Conservation (phyloP, 2,797 vertebrate genomes). For the Coregonus suidteri region DNA sequence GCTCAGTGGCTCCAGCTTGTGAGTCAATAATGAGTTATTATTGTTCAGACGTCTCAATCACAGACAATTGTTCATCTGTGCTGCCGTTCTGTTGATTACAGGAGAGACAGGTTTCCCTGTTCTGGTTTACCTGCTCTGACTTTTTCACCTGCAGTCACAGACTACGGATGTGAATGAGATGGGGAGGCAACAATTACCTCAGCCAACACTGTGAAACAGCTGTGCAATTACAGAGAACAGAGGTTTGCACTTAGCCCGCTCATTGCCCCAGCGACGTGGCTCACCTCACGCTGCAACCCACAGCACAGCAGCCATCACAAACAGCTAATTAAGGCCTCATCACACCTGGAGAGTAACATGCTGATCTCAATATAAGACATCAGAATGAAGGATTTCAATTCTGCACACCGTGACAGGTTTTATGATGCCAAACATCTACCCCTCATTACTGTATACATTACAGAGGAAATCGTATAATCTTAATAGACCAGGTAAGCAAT, state of each 20-base stretch:
- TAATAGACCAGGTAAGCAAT: neutral
- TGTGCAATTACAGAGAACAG: conserved; percentile 77
- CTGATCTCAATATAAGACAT: conserved; percentile 51
- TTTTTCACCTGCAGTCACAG: conserved; percentile 60
- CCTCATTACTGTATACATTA: conserved; percentile 44
- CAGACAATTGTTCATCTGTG: too few species aligned
- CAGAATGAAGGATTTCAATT: conserved; percentile 47
- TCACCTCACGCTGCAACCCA: conserved; percentile 49
- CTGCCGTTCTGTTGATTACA: conserved; percentile 39
- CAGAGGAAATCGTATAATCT: neutral
- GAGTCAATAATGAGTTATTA: neutral
- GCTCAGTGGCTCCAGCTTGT: conserved; percentile 2
- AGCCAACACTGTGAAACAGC: conserved; percentile 68
- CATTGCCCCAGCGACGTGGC: conserved; percentile 58
- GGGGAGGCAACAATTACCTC: conserved; percentile 68
- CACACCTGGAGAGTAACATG: conserved; percentile 56
- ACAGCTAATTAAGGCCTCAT: conserved; percentile 71
- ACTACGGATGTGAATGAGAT: conserved; percentile 56
- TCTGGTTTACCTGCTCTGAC: conserved; percentile 50
- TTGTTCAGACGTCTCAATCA: conserved; percentile 28
- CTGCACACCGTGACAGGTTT: conserved; percentile 41
- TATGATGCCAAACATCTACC: conserved; percentile 44
- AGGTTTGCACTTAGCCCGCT: conserved; percentile 69
- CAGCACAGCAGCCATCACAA: conserved; percentile 57
- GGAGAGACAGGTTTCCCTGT: conserved; percentile 52